Evolutionary conservation across 2,888 invertebrate species (phyloP), one percentile per base, ranked within the genome.

Genomic region (Rhagophthalmus giganteus): DNA sequence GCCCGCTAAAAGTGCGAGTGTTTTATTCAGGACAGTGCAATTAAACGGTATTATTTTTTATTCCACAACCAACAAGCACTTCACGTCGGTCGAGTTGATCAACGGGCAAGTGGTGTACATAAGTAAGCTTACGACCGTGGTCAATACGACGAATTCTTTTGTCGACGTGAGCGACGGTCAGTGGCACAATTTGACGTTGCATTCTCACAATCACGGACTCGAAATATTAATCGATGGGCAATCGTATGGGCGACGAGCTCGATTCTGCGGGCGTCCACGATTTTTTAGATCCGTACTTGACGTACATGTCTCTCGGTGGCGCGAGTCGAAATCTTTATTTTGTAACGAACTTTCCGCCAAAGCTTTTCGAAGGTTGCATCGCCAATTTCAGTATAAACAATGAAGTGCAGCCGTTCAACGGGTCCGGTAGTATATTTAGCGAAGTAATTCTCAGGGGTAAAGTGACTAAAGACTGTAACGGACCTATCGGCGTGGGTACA

Each of bases 271-370:
- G 90, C 2, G 88, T 93, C 0, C 95, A 95, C 69, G 92, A 94
- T 69, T 94, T 94, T 69, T 79, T 94, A 24, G 94, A 94, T 73
- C 92, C 95, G 0, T 93, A 94, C 68, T 76, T 96, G 37, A 89
- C 89, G 0, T 80, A 84, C 2, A 74, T 96, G 42, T 85, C 87
- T 1, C 74, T 96, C 27, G 95, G 95, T 27, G 92, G 91, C 5
- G 82, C 84, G 0, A 81, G 83, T 64, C 74, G 81, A 11, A 85
- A 84, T 61, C 78, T 81, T 63, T 78, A 86, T 58, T 73, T 78
- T 45, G 76, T 73, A 3, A 78, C 79, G 27, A 78, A 79, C 47
- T 65, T 69, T 13, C 73, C 75, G 34, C 80, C 81, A 8, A 77
- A 78, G 69, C 86, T 81, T 60, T 95, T 94, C 69, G 87, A 88